phyloP scores from a whole-genome alignment of 2,797 vertebrate species.

The Ceryle rudis region DNA sequence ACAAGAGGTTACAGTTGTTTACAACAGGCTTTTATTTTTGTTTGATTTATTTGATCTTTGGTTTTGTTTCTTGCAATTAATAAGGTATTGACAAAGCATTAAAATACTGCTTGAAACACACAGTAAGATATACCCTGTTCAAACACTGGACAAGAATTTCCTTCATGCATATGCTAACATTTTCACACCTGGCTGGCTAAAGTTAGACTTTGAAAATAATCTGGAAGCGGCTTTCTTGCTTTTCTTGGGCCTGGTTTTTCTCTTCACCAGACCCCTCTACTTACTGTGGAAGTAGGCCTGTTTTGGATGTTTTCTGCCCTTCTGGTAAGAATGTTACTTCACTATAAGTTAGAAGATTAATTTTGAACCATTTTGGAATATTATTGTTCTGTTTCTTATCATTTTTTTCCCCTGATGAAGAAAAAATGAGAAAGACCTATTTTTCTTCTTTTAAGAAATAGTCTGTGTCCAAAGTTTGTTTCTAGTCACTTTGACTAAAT shows the following conservation, averaged over 20 bases:
- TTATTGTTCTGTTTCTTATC: not conserved
- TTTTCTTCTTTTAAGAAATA: not conserved
- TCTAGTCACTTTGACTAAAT: not conserved
- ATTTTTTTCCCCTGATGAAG: not conserved
- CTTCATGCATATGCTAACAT: not conserved
- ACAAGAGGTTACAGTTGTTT: constrained; percentile 51
- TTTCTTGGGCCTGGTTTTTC: not conserved
- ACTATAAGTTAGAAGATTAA: not conserved
- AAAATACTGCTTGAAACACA: not conserved
- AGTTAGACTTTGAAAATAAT: not conserved
- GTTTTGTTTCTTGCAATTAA: not conserved
- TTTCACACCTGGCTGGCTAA: not conserved
- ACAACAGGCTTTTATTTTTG: not conserved
- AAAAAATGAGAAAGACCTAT: not conserved
- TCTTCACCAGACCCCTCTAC: not conserved
- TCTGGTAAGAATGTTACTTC: not conserved
- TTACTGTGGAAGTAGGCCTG: not conserved
- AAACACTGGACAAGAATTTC: not conserved
- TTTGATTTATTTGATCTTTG: not conserved
- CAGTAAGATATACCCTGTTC: not conserved
- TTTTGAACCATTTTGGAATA: not conserved
- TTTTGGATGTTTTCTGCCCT: not conserved
- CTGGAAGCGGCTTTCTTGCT: not conserved
- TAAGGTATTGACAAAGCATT: not conserved
- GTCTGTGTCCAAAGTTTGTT: not conserved